Evolutionary conservation across 1,140 invertebrate genomes (phyloP), one percentile per base, ranked within the genome.

Genomic region (Wasmannia auropunctata): DNA sequence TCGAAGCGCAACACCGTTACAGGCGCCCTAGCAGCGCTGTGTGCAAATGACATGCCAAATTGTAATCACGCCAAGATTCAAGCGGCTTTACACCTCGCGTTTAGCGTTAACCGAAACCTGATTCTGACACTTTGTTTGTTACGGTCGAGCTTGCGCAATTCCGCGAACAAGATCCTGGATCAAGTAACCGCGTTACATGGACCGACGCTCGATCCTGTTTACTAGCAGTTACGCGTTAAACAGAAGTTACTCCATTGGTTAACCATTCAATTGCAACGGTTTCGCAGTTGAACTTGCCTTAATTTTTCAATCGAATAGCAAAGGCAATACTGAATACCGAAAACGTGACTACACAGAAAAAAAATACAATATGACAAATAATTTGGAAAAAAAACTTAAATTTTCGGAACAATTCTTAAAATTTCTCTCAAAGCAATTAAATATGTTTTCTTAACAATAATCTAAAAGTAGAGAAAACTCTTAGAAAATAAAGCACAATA

Each of bases 61-160:
- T 83, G 79, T 83, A 83, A 83, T 83, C 79, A 83, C 79, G 67
- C 79, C 79, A 83, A 83, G 79, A 83, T 83, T 74, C 79, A 83
- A 83, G 79, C 79, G 67, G 79, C 79, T 83, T 83, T 83, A 83
- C 79, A 81, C 79, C 79, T 83, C 40, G 79, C 79, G 79, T 83
- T 81, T 72, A 81, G 14, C 79, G 65, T 40, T 81, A 81, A 81
- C 79, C 67, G 79, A 83, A 83, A 83, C 79, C 79, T 83, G 79
- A 83, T 83, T 83, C 79, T 83, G 79, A 83, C 79, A 83, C 79
- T 83, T 83, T 74, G 79, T 83, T 83, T 83, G 79, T 83, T 83
- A 74, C 67, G 79, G 65, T 60, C 67, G 79, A 28, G 79, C 79
- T 83, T 72, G 79, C 79, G 51, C 79, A 83, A 67, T 83, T 83